These are phyloP conservation scores for Sebastes hubbsi DNA, from an alignment of 2,797 vertebrate genomes.

Conservation along the genomic window DNA sequence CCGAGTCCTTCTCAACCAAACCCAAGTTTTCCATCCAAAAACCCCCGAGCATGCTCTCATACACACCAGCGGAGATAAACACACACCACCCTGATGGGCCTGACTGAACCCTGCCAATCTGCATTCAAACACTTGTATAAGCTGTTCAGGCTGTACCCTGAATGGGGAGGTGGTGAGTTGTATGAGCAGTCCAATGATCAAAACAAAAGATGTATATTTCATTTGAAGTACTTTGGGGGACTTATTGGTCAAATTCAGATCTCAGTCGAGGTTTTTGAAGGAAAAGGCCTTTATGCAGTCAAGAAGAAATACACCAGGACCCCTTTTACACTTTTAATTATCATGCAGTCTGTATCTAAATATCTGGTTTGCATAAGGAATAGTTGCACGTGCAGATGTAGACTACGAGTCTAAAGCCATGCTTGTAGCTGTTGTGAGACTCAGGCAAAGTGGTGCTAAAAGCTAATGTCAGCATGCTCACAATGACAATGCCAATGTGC, in stretches of 20 bases:
- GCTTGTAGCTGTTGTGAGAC: background rate
- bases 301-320: background rate
- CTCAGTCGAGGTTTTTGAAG: background rate
- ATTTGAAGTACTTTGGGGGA: no score
- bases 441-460: background rate
- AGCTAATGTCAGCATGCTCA: background rate
- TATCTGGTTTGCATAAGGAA: background rate
- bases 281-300: background rate
- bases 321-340: background rate
- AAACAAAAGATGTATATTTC: background rate
- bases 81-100: background rate
- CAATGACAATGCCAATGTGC: background rate
- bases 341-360: background rate
- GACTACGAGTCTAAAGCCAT: background rate
- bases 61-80: background rate
- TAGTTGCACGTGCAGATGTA: background rate
- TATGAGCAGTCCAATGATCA: background rate
- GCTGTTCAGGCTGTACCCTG: background rate
- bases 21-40: slow-evolving; percentile 18
- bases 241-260: background rate
- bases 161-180: background rate
- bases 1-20: slow-evolving; percentile 6
- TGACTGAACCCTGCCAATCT: background rate
- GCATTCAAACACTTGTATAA: background rate
- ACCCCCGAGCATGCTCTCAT: background rate